Conservation (phyloP, 2,888 invertebrate species). For the Drosophila acutilabella region DNA sequence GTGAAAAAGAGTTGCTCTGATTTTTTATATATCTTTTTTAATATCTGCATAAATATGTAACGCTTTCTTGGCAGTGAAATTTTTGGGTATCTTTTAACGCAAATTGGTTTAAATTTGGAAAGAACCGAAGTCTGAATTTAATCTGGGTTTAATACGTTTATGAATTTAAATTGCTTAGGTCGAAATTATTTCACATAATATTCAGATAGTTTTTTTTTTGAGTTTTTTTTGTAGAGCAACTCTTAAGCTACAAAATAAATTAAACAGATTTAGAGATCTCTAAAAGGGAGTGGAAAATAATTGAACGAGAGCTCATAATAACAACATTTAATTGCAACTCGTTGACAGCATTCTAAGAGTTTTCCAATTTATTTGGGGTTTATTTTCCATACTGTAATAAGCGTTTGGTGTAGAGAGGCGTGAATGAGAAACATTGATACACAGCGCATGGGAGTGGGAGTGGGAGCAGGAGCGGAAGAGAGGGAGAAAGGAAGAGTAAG, state of each 20-base stretch:
- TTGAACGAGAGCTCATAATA: conserved; percentile 55
- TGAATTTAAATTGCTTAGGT: conserved; percentile 11
- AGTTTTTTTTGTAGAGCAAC: conserved; percentile 57
- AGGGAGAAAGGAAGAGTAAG: neutral
- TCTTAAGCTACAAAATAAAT: conserved; percentile 42
- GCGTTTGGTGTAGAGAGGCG: conserved; percentile 58
- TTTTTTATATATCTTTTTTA: conserved; percentile 16
- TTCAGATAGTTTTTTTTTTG: neutral
- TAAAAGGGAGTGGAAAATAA: conserved; percentile 18
- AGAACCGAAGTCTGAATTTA: neutral
- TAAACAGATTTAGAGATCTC: conserved; percentile 10
- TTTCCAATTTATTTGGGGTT: conserved; percentile 51
- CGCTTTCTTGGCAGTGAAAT: conserved; percentile 60
- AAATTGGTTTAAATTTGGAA: conserved; percentile 4
- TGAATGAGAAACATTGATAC: conserved; percentile 44
- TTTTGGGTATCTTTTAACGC: conserved; percentile 53
- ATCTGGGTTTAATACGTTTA: neutral
- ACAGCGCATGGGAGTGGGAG: conserved; percentile 3
- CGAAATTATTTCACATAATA: conserved; percentile 6
- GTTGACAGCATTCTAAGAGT: conserved; percentile 56
- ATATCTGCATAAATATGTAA: conserved; percentile 10
- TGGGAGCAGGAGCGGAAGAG: neutral
- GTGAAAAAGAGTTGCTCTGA: conserved; percentile 40
- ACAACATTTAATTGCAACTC: conserved; percentile 59
- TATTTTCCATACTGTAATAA: conserved; percentile 21